These are phyloP conservation scores for Tipula lateralis DNA, from an alignment of 2,888 invertebrate species.

Conservation along the genomic window DNA sequence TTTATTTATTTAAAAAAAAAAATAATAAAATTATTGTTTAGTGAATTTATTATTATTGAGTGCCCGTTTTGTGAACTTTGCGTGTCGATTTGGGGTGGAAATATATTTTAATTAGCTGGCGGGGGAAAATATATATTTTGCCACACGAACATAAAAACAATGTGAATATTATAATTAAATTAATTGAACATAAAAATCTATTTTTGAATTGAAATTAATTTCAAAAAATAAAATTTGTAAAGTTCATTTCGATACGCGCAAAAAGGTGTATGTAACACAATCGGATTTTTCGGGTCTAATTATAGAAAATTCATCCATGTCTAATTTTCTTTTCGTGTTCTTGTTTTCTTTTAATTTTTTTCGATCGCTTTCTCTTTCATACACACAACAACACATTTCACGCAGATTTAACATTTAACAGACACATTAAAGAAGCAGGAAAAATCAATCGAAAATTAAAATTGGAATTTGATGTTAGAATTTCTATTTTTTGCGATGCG, in stretches of 20 bases:
- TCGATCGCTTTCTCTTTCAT: too few species aligned
- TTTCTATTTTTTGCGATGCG: background rate
- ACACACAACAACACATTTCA: background rate
- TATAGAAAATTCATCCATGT: background rate
- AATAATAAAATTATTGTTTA: background rate
- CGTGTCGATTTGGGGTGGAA: background rate
- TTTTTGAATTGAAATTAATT: background rate
- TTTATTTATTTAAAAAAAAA: background rate
- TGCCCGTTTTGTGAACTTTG: background rate
- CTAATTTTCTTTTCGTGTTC: background rate
- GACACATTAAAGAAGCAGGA: background rate
- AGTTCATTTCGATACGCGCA: conserved; percentile 19
- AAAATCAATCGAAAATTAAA: background rate
- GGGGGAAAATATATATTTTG: background rate
- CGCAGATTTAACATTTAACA: conserved; percentile 1
- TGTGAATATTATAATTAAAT: background rate
- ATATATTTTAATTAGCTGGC: background rate
- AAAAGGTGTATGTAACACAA: conserved; percentile 5
- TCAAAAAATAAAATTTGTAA: background rate
- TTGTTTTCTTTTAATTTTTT: background rate
- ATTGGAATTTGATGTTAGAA: background rate
- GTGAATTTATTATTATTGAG: background rate
- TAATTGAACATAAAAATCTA: background rate
- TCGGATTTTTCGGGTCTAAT: conserved; percentile 19
- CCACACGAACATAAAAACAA: background rate